phyloP scores from a whole-genome alignment of 2,888 invertebrate species.

The Alloplasta piceator region DNA sequence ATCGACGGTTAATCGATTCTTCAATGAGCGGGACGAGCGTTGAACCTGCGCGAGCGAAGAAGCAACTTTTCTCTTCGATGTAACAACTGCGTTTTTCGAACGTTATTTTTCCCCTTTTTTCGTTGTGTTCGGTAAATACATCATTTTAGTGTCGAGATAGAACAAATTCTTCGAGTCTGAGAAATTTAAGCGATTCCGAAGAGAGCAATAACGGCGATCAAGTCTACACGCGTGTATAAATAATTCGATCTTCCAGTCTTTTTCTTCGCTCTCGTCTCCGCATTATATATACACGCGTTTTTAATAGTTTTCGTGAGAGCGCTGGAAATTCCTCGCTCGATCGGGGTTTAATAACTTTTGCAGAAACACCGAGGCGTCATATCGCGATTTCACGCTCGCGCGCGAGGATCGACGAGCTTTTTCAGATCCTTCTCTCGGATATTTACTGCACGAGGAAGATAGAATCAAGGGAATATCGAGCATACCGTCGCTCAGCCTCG shows the following conservation, averaged over 20 bases:
- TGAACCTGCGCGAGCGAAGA: slow-evolving; percentile 67
- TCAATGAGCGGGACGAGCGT: slow-evolving; percentile 69
- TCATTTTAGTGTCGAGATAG: background rate
- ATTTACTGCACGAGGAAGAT: slow-evolving; percentile 37
- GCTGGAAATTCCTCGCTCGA: slow-evolving; percentile 39
- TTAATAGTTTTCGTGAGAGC: slow-evolving; percentile 57
- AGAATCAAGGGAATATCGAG: background rate
- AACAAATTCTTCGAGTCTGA: background rate
- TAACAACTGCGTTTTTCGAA: too few species aligned
- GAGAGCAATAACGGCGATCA: background rate
- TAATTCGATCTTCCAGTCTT: slow-evolving; percentile 2
- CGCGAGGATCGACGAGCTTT: slow-evolving; percentile 57
- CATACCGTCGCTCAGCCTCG: slow-evolving; percentile 63
- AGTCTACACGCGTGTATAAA: background rate
- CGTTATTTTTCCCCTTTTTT: too few species aligned
- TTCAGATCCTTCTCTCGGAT: slow-evolving; percentile 10
- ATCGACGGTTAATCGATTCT: slow-evolving; percentile 67
- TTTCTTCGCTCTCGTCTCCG: slow-evolving; percentile 1
- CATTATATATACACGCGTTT: background rate
- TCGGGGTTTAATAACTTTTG: slow-evolving; percentile 61
- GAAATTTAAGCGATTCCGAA: background rate
- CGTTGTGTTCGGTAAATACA: too few species aligned
- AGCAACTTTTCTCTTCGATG: slow-evolving; percentile 64
- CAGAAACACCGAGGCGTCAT: slow-evolving; percentile 62
- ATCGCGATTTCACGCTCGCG: slow-evolving; percentile 75